Conservation (phyloP, 2,888 invertebrate species). For the Parasteatoda lunata region DNA sequence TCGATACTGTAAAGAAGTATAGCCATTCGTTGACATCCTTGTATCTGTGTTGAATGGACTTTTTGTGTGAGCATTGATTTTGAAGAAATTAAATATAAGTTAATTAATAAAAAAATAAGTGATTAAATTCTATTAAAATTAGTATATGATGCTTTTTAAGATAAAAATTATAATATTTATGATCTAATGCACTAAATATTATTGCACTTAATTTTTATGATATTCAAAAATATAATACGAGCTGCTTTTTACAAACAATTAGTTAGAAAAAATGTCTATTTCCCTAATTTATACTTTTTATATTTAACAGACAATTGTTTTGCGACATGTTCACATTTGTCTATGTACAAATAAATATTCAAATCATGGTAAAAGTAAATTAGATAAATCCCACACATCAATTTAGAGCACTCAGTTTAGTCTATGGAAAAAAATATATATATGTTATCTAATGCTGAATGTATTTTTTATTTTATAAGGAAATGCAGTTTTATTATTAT, state of each 20-base stretch:
- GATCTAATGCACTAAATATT: background rate
- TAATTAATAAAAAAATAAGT: too few species aligned
- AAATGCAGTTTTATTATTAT: background rate
- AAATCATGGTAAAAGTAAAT: conserved; percentile 1
- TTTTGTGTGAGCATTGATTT: too few species aligned
- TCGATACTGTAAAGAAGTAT: too few species aligned
- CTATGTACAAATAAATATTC: conserved; percentile 9
- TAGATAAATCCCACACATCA: conserved; percentile 7
- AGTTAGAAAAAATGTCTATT: background rate
- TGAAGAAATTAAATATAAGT: too few species aligned
- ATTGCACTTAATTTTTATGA: background rate
- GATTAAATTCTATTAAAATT: too few species aligned
- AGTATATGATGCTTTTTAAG: too few species aligned
- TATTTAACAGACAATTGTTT: conserved; percentile 29
- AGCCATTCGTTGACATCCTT: too few species aligned
- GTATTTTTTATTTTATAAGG: background rate
- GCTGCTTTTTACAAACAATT: background rate
- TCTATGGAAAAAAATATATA: background rate
- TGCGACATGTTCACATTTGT: conserved; percentile 10
- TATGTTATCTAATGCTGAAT: background rate
- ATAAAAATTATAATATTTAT: conserved; percentile 36
- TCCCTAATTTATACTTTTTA: background rate
- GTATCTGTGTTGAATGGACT: too few species aligned
- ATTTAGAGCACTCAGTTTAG: conserved; percentile 7
- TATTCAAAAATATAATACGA: background rate